Percentiles rank a stretch among this genome's conserved stretches.
Conservation (phyloP, 2,888 invertebrate genomes). For the Kryphioiulus occultus region DNA sequence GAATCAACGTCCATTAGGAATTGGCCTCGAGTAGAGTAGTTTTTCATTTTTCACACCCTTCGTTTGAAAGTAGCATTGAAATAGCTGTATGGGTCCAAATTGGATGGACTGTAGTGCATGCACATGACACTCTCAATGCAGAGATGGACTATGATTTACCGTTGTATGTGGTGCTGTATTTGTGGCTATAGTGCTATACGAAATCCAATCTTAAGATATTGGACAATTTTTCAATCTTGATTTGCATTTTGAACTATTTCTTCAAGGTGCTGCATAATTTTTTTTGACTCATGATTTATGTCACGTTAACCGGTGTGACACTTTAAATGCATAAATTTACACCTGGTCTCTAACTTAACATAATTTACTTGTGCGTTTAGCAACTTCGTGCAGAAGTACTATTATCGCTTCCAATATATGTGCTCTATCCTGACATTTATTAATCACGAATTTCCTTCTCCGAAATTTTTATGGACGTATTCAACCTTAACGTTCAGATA, state of each 20-base stretch:
- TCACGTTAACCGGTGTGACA: not conserved
- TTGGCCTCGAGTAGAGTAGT: not conserved
- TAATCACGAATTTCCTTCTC: too few species aligned
- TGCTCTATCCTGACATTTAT: not conserved
- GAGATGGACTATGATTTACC: too few species aligned
- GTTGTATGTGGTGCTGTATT: too few species aligned
- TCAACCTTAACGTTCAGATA: not conserved
- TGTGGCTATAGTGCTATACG: too few species aligned
- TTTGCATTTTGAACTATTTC: not conserved
- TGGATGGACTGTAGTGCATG: not conserved
- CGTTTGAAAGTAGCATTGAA: not conserved
- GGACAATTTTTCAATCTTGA: not conserved
- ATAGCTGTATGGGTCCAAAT: not conserved
- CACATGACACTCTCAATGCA: not conserved
- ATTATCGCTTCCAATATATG: not conserved
- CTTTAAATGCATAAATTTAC: slow-evolving; percentile 10
- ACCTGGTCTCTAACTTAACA: not conserved
- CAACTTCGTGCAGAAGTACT: not conserved
- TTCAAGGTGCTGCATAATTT: not conserved
- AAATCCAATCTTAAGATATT: not conserved
- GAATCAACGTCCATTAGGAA: slow-evolving; percentile 25
- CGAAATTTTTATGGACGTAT: not conserved
- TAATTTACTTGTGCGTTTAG: not conserved
- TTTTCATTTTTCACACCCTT: slow-evolving; percentile 22
- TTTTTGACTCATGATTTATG: not conserved